phyloP scores from a whole-genome alignment of 2,888 invertebrate genomes.

The Dicyrtomina minuta region DNA sequence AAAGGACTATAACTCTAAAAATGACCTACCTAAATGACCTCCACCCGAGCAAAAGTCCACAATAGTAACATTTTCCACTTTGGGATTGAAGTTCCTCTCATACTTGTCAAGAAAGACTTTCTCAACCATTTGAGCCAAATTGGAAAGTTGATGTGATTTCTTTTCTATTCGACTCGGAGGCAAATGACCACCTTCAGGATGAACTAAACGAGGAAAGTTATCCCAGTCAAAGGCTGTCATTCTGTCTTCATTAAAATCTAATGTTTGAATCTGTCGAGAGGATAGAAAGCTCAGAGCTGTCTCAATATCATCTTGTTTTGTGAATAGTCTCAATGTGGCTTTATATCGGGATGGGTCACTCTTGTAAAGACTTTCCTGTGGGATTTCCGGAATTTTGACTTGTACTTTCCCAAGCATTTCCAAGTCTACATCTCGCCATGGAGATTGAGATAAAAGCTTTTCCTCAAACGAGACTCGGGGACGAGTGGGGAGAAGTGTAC shows the following conservation, averaged over 20 bases:
- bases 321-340: slow-evolving; percentile 71
- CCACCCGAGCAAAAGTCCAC: slow-evolving; percentile 95
- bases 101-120: slow-evolving; percentile 61
- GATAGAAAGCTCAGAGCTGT: slow-evolving; percentile 61
- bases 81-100: slow-evolving; percentile 11
- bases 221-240: slow-evolving; percentile 64
- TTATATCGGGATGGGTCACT: slow-evolving; percentile 76
- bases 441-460: background rate
- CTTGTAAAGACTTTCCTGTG: slow-evolving; percentile 72
- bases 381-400: slow-evolving; percentile 59
- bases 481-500: slow-evolving; percentile 14
- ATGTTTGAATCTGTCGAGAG: slow-evolving; percentile 19
- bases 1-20: too few species aligned
- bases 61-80: slow-evolving; percentile 62
- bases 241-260: slow-evolving; percentile 28
- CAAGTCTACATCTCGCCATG: too few species aligned
- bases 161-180: slow-evolving; percentile 71
- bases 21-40: slow-evolving; percentile 68
- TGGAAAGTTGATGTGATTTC: slow-evolving; percentile 85
- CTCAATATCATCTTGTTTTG: slow-evolving; percentile 74
- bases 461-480: slow-evolving; percentile 10
- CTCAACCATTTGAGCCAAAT: slow-evolving; percentile 74
- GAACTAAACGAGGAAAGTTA: slow-evolving; percentile 70
- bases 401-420: background rate
- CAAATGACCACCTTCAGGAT: slow-evolving; percentile 75